Conservation (phyloP, 2,888 invertebrate genomes). For the Caenorhabditis virilis region DNA sequence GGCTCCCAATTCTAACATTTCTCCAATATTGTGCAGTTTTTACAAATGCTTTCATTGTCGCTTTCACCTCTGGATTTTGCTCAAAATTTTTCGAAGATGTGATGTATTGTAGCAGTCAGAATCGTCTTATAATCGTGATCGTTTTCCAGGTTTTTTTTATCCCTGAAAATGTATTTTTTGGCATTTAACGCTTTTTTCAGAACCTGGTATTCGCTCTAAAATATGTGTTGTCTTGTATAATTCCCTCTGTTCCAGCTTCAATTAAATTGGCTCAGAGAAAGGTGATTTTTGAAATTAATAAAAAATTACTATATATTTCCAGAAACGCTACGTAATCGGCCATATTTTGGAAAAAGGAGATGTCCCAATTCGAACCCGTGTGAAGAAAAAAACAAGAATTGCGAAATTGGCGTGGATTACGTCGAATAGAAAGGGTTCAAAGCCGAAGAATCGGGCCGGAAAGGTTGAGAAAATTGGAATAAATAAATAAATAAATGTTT, state of each 20-base stretch:
- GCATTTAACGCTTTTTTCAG: not conserved
- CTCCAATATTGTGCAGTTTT: slow-evolving; percentile 71
- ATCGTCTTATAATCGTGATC: slow-evolving; percentile 41
- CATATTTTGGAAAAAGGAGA: slow-evolving; percentile 11
- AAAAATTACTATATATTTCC: too few species aligned
- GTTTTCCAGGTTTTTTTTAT: slow-evolving; percentile 8
- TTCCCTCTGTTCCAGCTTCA: not conserved
- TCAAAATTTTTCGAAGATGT: slow-evolving; percentile 37
- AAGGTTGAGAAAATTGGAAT: too few species aligned
- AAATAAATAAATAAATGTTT: too few species aligned
- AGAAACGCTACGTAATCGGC: slow-evolving; percentile 10
- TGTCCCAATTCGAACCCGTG: slow-evolving; percentile 1
- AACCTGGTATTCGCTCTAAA: slow-evolving; percentile 1
- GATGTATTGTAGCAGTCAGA: slow-evolving; percentile 40
- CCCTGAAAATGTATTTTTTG: not conserved
- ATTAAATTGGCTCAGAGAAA: slow-evolving; percentile 5
- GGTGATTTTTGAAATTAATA: too few species aligned
- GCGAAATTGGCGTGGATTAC: slow-evolving; percentile 17
- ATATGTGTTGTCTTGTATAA: slow-evolving; percentile 2
- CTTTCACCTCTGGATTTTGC: slow-evolving; percentile 66
- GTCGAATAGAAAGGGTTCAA: slow-evolving; percentile 14
- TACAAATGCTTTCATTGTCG: slow-evolving; percentile 71
- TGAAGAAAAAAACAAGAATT: slow-evolving; percentile 5
- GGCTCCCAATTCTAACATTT: slow-evolving; percentile 71
- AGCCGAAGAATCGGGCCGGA: too few species aligned